Evolutionary conservation across 2,797 vertebrate genomes (phyloP).

Genomic region (Arnoldichthys spilopterus): DNA sequence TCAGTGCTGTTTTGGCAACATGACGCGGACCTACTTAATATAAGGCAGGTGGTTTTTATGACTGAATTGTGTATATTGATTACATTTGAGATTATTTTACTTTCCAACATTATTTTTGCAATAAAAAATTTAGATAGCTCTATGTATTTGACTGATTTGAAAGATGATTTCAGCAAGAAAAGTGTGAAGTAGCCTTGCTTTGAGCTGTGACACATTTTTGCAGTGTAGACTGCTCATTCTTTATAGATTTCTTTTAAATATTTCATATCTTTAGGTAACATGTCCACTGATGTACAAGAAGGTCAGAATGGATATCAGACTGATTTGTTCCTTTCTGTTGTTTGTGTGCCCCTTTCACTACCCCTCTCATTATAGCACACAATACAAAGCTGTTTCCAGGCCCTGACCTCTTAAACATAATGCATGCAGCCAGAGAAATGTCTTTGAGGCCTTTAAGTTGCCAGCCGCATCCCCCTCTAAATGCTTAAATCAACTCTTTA

Average conservation of each 20-base stretch:
- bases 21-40: too few species aligned
- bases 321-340: constrained; percentile 51
- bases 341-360: constrained; percentile 53
- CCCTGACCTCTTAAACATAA: constrained; percentile 75
- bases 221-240: not conserved
- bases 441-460: constrained; percentile 77
- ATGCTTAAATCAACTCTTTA: constrained; percentile 83
- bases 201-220: not conserved
- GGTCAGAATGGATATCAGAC: constrained; percentile 55
- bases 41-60: too few species aligned
- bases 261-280: constrained; percentile 39
- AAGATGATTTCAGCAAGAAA: not conserved
- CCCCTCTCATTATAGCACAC: constrained; percentile 60
- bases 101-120: too few species aligned
- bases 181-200: not conserved
- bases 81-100: too few species aligned
- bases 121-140: too few species aligned
- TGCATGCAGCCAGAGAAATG: constrained; percentile 74
- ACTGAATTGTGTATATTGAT: too few species aligned
- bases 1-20: too few species aligned
- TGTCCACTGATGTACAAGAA: constrained; percentile 45
- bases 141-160: not conserved
- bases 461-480: constrained; percentile 74
- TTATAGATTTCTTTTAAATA: constrained; percentile 3
- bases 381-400: constrained; percentile 66